Evolutionary conservation across 2,797 vertebrate genomes (phyloP).

Genomic region (Lutjanus argentimaculatus): DNA sequence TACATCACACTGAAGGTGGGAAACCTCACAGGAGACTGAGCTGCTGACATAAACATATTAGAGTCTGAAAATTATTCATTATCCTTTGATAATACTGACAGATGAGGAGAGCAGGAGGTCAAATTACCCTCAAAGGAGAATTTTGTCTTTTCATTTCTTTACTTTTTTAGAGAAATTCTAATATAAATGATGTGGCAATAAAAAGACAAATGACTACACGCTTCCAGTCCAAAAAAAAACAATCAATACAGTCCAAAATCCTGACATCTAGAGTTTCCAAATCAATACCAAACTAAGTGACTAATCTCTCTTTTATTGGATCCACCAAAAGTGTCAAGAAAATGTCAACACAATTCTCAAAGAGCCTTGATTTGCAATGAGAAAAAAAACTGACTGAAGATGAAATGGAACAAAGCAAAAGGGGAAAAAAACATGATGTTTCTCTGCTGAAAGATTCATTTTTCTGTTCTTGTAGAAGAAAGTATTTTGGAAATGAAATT

Average conservation of each 20-base stretch:
- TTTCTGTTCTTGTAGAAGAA: background rate
- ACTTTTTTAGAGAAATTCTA: background rate
- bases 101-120: background rate
- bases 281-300: constrained; percentile 58
- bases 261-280: constrained; percentile 8
- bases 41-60: constrained; percentile 17
- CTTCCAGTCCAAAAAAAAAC: constrained; percentile 13
- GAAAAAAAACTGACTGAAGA: background rate
- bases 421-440: background rate
- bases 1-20: constrained; percentile 16
- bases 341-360: constrained; percentile 41
- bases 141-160: background rate
- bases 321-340: constrained; percentile 42
- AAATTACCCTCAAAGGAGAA: background rate
- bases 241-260: constrained; percentile 31
- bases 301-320: constrained; percentile 42
- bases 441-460: background rate
- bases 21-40: background rate
- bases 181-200: background rate
- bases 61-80: constrained; percentile 1
- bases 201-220: background rate
- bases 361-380: background rate
- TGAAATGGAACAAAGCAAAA: background rate
- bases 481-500: background rate
- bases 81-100: background rate